Evolutionary conservation across 1,140 invertebrate species (phyloP).

Genomic region (Copidosoma floridanum): DNA sequence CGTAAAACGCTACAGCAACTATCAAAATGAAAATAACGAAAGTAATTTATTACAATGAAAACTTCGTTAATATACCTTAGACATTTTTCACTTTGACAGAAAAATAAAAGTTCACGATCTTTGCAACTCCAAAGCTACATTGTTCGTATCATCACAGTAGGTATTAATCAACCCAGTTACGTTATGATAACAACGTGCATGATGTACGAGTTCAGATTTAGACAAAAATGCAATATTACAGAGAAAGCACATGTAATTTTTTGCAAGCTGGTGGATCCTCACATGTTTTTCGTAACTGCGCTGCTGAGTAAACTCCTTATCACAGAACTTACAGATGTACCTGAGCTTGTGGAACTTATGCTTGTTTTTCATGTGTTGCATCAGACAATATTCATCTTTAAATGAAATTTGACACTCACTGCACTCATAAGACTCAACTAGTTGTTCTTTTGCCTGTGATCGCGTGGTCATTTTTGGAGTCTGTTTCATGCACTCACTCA

Average conservation of each 20-base stretch:
- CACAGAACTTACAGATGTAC: constrained; percentile 23
- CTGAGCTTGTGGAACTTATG: constrained; percentile 20
- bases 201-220: constrained; percentile 21
- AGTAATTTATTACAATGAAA: not conserved
- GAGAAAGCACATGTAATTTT: constrained; percentile 23
- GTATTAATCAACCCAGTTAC: constrained; percentile 19
- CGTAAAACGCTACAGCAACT: too few relatives aligned
- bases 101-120: constrained; percentile 12
- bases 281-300: constrained; percentile 21
- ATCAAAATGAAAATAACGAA: not conserved
- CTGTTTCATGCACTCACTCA: constrained; percentile 22
- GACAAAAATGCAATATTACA: constrained; percentile 25
- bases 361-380: constrained; percentile 13
- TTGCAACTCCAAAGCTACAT: constrained; percentile 10
- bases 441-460: constrained; percentile 9
- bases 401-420: constrained; percentile 11
- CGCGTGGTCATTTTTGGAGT: constrained; percentile 12
- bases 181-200: constrained; percentile 11
- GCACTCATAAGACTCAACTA: constrained; percentile 10
- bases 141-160: constrained; percentile 10
- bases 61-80: not conserved
- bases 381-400: constrained; percentile 4
- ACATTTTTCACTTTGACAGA: not conserved
- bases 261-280: constrained; percentile 19
- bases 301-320: constrained; percentile 20